Evolutionary conservation across 2,888 invertebrate genomes (phyloP).

Genomic region (Tetramorium bicarinatum): DNA sequence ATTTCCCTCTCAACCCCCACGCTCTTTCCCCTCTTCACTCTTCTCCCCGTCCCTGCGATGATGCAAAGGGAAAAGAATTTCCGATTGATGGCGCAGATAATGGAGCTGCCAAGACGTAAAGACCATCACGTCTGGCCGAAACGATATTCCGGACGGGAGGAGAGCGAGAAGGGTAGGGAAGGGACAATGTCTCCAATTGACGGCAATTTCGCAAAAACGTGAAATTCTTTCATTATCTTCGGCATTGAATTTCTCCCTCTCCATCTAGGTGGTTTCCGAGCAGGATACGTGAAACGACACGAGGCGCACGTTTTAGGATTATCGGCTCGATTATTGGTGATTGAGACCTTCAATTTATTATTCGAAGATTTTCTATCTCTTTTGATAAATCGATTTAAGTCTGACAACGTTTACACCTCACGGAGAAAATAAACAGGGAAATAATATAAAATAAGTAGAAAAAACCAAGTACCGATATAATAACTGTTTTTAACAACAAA

Average conservation of each 20-base stretch:
- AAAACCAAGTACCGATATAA: neutral
- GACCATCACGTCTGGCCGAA: conserved; percentile 68
- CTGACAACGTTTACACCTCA: neutral
- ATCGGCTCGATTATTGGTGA: conserved; percentile 43
- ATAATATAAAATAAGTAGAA: neutral
- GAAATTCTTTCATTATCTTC: conserved; percentile 58
- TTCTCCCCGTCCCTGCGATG: conserved; percentile 40
- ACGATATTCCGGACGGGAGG: conserved; percentile 60
- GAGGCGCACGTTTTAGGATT: conserved; percentile 1
- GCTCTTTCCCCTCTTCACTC: conserved; percentile 29
- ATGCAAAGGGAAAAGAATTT: conserved; percentile 70
- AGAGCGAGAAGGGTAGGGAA: neutral
- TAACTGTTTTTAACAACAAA: neutral
- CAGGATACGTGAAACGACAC: conserved; percentile 37
- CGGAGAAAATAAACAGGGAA: neutral
- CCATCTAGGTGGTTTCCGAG: conserved; percentile 9
- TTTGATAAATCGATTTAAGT: conserved; percentile 10
- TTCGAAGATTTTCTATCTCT: conserved; percentile 43
- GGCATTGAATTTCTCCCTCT: conserved; percentile 32
- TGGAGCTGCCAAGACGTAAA: conserved; percentile 75
- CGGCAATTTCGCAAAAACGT: conserved; percentile 63
- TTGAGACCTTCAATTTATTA: conserved; percentile 45
- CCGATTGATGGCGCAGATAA: conserved; percentile 76
- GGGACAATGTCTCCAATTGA: conserved; percentile 63
- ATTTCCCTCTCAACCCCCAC: conserved; percentile 70